Conservation (phyloP, 1,140 invertebrate species). For the Drosophila yakuba region DNA sequence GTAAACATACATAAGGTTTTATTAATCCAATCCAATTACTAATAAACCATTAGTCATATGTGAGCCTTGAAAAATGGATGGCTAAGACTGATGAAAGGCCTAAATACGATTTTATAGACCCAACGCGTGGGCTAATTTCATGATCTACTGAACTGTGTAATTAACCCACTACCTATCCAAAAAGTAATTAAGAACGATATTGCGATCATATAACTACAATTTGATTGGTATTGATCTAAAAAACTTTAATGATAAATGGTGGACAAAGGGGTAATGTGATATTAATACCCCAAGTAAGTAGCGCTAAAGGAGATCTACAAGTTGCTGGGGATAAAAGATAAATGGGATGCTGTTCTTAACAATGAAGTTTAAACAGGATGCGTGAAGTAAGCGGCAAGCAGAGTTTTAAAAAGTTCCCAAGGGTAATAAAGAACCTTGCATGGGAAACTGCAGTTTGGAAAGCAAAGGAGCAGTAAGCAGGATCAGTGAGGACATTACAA, state of each 20-base stretch:
- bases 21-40: no score
- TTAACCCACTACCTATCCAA: background rate
- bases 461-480: background rate
- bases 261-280: background rate
- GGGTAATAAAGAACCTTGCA: background rate
- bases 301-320: background rate
- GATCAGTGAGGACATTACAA: slow-evolving; percentile 12
- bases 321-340: background rate
- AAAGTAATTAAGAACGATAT: background rate
- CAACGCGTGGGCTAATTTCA: background rate
- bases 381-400: no score
- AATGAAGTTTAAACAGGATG: background rate
- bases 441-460: background rate
- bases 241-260: background rate
- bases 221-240: background rate
- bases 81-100: background rate
- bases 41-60: background rate
- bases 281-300: background rate
- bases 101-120: background rate
- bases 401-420: background rate
- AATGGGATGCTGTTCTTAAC: background rate
- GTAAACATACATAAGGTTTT: no score
- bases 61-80: no score
- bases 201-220: background rate
- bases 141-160: slow-evolving; percentile 2